phyloP scores from a whole-genome alignment of 2,113 vertebrate species.

The Lates calcarifer region DNA sequence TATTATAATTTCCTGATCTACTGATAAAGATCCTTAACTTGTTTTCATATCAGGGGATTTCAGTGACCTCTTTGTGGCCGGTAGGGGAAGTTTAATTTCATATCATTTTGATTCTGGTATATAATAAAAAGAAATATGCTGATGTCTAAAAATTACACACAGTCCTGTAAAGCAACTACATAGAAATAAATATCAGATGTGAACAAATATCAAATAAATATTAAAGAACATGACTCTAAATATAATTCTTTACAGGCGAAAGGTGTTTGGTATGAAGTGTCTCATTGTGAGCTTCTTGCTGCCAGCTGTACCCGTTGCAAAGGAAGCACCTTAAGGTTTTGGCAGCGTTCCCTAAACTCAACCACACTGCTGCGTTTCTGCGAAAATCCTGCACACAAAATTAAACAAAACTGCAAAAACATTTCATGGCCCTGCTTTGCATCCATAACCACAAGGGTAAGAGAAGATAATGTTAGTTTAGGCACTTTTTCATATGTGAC shows the following conservation, averaged over 20 bases:
- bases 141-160: neutral
- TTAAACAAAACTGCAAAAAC: conserved; percentile 46
- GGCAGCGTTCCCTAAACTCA: conserved; percentile 74
- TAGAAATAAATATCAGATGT: neutral
- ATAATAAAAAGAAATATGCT: neutral
- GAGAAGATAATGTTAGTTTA: neutral
- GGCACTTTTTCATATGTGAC: neutral
- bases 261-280: neutral
- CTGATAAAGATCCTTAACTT: neutral
- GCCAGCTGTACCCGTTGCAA: conserved; percentile 55
- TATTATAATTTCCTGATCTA: conserved; percentile 1
- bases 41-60: conserved; percentile 13
- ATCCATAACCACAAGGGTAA: conserved; percentile 6
- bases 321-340: conserved; percentile 80
- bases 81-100: neutral
- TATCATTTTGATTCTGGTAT: neutral
- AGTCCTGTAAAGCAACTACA: neutral
- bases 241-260: neutral
- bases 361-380: conserved; percentile 74
- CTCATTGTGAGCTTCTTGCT: conserved; percentile 6
- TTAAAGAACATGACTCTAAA: neutral
- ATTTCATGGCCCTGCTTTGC: conserved; percentile 20
- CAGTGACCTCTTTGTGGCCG: neutral
- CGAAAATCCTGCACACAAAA: conserved; percentile 60
- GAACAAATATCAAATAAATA: neutral